Conservation (phyloP, 53 echinoderm and acorn worm species). For the Holothuria leucospilota region DNA sequence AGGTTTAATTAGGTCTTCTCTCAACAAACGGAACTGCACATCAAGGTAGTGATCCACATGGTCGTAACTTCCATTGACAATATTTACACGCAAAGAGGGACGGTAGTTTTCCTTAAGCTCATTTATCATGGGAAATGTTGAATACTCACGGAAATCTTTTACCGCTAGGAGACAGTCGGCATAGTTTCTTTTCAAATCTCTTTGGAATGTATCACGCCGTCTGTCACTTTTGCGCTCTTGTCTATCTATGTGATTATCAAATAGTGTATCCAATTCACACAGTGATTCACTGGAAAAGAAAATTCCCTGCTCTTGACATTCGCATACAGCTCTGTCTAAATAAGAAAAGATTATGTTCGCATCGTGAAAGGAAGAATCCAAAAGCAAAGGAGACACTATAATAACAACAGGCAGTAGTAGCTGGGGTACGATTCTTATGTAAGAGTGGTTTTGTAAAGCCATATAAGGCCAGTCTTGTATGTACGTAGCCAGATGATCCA, state of each 20-base stretch:
- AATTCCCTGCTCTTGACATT: slow-evolving; percentile 45
- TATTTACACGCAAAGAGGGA: slow-evolving; percentile 22
- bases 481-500: slow-evolving; percentile 65
- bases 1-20: slow-evolving; percentile 85
- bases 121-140: neutral
- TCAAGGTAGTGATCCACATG: slow-evolving; percentile 67
- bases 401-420: slow-evolving; percentile 59
- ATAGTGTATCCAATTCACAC: slow-evolving; percentile 46
- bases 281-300: slow-evolving; percentile 42
- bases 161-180: slow-evolving; percentile 18
- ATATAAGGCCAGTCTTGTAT: slow-evolving; percentile 63
- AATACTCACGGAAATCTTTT: neutral
- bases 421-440: slow-evolving; percentile 44
- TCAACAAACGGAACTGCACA: slow-evolving; percentile 69
- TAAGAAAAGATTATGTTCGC: slow-evolving; percentile 60
- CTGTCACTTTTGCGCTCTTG: slow-evolving; percentile 35
- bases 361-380: slow-evolving; percentile 50
- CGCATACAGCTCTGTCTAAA: slow-evolving; percentile 42
- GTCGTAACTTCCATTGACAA: slow-evolving; percentile 48
- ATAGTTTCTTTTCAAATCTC: neutral
- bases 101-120: neutral
- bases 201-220: neutral
- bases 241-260: slow-evolving; percentile 34
- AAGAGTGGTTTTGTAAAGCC: slow-evolving; percentile 4
- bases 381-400: slow-evolving; percentile 65